Conservation (phyloP, 2,888 invertebrate species). For the Pristionchus arcanus region DNA sequence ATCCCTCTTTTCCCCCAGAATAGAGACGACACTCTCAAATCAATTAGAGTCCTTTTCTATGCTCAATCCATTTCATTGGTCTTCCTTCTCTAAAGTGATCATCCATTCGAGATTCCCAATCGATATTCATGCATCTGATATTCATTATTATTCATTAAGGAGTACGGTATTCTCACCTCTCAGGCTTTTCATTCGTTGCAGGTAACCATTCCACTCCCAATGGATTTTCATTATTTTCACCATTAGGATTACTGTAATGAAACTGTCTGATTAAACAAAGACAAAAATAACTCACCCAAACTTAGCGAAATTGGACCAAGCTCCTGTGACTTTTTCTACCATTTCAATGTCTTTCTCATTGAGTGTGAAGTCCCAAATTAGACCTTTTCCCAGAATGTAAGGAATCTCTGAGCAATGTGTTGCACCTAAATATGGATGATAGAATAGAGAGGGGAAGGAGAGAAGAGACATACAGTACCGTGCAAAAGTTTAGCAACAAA, state of each 20-base stretch:
- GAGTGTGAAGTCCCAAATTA: background rate
- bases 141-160: background rate
- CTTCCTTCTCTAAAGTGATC: background rate
- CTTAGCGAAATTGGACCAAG: constrained; percentile 45
- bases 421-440: background rate
- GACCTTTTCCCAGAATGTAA: background rate
- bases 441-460: background rate
- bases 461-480: too few relatives aligned
- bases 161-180: constrained; percentile 27
- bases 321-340: background rate
- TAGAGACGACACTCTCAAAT: background rate
- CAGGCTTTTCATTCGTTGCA: constrained; percentile 7
- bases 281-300: background rate
- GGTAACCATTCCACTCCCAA: constrained; percentile 3
- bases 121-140: background rate
- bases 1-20: constrained; percentile 4
- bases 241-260: constrained; percentile 40
- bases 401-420: background rate
- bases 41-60: background rate
- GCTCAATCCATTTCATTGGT: background rate
- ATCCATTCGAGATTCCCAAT: background rate
- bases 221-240: background rate
- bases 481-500: too few relatives aligned
- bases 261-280: background rate
- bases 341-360: constrained; percentile 22